Evolutionary conservation across 2,888 invertebrate species (phyloP).

Genomic region (Chirona hameri): DNA sequence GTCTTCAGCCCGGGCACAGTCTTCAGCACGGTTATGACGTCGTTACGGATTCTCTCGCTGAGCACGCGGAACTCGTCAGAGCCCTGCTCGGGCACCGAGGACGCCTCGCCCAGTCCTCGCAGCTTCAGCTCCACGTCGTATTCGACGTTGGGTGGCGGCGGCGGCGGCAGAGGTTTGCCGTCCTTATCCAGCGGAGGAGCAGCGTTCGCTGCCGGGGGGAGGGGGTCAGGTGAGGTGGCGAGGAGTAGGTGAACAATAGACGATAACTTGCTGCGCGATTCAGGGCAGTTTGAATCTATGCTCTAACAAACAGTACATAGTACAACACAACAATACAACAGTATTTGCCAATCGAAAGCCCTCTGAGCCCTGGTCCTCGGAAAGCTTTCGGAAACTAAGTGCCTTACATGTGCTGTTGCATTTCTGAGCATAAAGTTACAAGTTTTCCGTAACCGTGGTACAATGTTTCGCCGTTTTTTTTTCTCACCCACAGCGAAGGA

Average conservation of each 20-base stretch:
- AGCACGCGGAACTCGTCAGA: conserved; percentile 69
- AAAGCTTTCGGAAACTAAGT: too few relatives aligned
- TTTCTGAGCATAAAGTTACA: too few relatives aligned
- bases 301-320: not conserved
- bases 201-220: not conserved
- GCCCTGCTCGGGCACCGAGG: conserved; percentile 64
- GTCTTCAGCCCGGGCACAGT: conserved; percentile 65
- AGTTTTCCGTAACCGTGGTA: too few relatives aligned
- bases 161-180: conserved; percentile 46
- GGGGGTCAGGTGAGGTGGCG: not conserved
- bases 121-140: conserved; percentile 72
- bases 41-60: conserved; percentile 59
- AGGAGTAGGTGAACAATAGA: not conserved
- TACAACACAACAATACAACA: not conserved
- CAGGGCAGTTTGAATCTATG: not conserved
- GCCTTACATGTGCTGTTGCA: too few relatives aligned
- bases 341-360: too few relatives aligned
- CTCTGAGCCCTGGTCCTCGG: too few relatives aligned
- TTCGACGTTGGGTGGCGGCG: conserved; percentile 61
- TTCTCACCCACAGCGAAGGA: too few relatives aligned
- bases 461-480: too few relatives aligned
- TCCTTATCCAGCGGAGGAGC: not conserved
- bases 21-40: conserved; percentile 60
- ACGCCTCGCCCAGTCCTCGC: conserved; percentile 71
- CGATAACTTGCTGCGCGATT: too few relatives aligned